Evolutionary conservation across 2,113 vertebrate species (phyloP), one percentile per base, ranked within the genome.

Genomic region (Oplegnathus fasciatus): DNA sequence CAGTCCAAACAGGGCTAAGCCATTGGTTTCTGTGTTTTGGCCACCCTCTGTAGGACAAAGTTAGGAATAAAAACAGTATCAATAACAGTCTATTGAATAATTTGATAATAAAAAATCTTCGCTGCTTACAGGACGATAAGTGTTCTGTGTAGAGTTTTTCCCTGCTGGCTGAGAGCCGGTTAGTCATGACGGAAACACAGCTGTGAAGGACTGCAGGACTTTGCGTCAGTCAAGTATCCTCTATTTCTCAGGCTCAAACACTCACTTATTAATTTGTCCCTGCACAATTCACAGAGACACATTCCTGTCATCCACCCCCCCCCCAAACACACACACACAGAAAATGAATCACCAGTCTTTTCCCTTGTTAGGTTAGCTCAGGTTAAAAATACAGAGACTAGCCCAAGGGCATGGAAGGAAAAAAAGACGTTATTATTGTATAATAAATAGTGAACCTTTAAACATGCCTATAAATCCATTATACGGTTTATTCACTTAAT

Each of bases 301-400:
- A 71, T 58, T 71, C 66, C 40, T 67, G 60, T 71, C 28, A 68
- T 68, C n/a, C n/a, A n/a, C n/a, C 68, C 2, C 55, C 54, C 48
- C 57, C 6, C 28, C 64, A 30, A 54, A 67, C 72, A 79, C 62
- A 54, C 28, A 26, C 73, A 46, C 61, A 72, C 42, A 55, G 42
- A 40, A 1, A 60, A 26, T 77, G 86, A 72, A 55, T 87, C 82
- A 87, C 78, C 28, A 60, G 77, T 72, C 65, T 75, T 75, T 71
- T 72, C 58, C 71, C 32, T 5, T 66, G 70, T 66, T 71, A 42
- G 50, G 40, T 61, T 65, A 72, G 67, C 70, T 80, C 75, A 75
- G 70, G 64, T 88, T 76, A 67, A 76, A 80, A 83, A 67, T 62
- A 54, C 71, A 24, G 67, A 81, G 73, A 62, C 54, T 17, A 32